Conservation (phyloP, 1,140 invertebrate genomes). For the Stratiolaelaps scimitus region DNA sequence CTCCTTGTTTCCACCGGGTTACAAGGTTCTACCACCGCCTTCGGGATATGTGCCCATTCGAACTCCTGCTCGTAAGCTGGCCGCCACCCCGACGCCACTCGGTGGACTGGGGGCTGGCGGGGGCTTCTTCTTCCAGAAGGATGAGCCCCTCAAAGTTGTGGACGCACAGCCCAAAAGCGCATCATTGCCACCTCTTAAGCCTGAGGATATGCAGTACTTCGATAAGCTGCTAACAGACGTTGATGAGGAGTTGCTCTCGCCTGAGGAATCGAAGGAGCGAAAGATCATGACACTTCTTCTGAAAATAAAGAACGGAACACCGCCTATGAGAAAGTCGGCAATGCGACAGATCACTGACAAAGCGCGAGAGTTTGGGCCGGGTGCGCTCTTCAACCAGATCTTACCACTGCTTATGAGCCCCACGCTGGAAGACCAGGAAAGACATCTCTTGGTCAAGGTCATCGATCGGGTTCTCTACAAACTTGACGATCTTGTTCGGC, state of each 20-base stretch:
- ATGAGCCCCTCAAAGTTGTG: slow-evolving; percentile 62
- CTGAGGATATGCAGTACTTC: slow-evolving; percentile 99
- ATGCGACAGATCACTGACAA: slow-evolving; percentile 97
- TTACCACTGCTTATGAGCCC: slow-evolving; percentile 96
- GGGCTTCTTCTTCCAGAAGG: slow-evolving; percentile 84
- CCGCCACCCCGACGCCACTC: slow-evolving; percentile 93
- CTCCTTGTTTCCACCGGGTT: slow-evolving; percentile 89
- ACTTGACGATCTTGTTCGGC: slow-evolving; percentile 91
- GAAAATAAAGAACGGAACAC: slow-evolving; percentile 99
- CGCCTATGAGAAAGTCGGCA: slow-evolving; percentile 96
- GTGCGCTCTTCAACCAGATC: slow-evolving; percentile 97
- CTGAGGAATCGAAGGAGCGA: slow-evolving; percentile 93
- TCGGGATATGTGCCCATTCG: slow-evolving; percentile 91
- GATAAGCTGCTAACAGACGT: slow-evolving; percentile 95
- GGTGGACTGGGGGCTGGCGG: slow-evolving; percentile 57
- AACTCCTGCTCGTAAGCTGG: slow-evolving; percentile 89
- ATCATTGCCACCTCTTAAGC: slow-evolving; percentile 96
- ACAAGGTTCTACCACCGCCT: slow-evolving; percentile 90
- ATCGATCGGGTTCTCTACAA: slow-evolving; percentile 98
- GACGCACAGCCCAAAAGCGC: slow-evolving; percentile 89
- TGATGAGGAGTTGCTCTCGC: slow-evolving; percentile 84
- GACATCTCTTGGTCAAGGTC: slow-evolving; percentile 98
- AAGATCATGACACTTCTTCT: slow-evolving; percentile 98
- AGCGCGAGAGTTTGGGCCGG: slow-evolving; percentile 92
- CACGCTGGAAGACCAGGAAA: slow-evolving; percentile 95